Percentiles rank a stretch among this genome's conserved stretches.
Conservation (phyloP, 2,113 vertebrate species). For the Pangasianodon hypophthalmus region DNA sequence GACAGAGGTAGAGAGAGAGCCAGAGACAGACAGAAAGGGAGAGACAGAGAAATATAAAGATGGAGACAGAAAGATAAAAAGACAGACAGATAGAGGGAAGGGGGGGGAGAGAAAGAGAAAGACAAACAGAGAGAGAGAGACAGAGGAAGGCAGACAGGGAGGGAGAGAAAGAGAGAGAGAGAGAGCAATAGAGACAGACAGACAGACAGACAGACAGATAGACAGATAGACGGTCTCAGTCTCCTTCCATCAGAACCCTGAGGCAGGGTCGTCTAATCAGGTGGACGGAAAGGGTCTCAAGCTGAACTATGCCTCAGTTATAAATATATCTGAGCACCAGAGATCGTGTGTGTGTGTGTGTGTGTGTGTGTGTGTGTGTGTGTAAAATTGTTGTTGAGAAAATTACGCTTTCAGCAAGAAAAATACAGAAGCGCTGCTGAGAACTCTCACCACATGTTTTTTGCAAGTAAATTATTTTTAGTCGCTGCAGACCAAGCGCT, state of each 20-base stretch:
- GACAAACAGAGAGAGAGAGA: background rate
- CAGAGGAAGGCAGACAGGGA: background rate
- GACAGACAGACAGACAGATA: background rate
- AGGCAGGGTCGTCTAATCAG: background rate
- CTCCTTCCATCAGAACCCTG: background rate
- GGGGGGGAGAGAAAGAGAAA: background rate
- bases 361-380: background rate
- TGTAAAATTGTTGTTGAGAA: background rate
- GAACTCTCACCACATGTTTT: background rate
- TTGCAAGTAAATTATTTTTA: background rate
- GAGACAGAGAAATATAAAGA: background rate
- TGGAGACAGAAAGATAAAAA: background rate
- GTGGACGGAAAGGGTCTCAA: background rate
- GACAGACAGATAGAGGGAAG: background rate
- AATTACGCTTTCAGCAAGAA: background rate
- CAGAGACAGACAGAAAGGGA: background rate
- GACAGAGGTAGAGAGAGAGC: background rate
- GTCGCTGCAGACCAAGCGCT: background rate
- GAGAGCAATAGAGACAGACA: background rate
- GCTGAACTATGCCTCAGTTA: background rate
- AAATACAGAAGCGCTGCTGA: background rate
- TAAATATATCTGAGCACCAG: background rate
- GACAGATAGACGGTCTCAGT: background rate
- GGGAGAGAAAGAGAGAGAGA: background rate
- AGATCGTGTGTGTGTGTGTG: background rate